Conservation (phyloP, 35 echinoderm and acorn worm genomes). For the Strongylocentrotus purpuratus region DNA sequence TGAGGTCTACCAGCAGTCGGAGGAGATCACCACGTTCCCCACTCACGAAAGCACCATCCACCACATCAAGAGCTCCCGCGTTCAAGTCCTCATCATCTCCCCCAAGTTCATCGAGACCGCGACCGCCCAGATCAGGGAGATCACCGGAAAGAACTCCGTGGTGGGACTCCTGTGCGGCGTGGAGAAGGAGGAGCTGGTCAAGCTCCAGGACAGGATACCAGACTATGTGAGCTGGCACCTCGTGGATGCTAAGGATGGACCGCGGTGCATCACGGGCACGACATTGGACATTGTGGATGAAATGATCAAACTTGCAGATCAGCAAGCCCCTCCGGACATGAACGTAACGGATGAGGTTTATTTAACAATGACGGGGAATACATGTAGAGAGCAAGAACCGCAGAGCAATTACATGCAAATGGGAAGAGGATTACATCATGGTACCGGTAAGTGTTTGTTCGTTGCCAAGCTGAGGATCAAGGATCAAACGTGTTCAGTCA, state of each 20-base stretch:
- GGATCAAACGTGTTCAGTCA: too few relatives aligned
- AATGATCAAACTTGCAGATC: background rate
- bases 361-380: background rate
- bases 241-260: slow-evolving; percentile 68
- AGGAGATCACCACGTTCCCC: slow-evolving; percentile 78
- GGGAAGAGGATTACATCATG: background rate
- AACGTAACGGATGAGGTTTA: slow-evolving; percentile 33
- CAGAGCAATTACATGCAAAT: background rate
- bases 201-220: slow-evolving; percentile 49
- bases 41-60: slow-evolving; percentile 65
- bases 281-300: slow-evolving; percentile 64
- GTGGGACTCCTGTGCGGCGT: slow-evolving; percentile 82
- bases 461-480: background rate
- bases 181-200: slow-evolving; percentile 50
- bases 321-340: background rate
- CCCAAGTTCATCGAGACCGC: slow-evolving; percentile 71
- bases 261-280: slow-evolving; percentile 39
- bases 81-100: slow-evolving; percentile 82
- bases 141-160: slow-evolving; percentile 33
- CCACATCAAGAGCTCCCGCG: slow-evolving; percentile 63
- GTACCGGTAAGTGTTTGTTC: background rate
- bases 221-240: slow-evolving; percentile 60
- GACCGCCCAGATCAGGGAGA: slow-evolving; percentile 44
- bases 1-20: slow-evolving; percentile 84
- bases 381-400: background rate